Evolutionary conservation across 2,113 vertebrate genomes (phyloP), one percentile per base, ranked within the genome.

Genomic region (Lanius ludovicianus): DNA sequence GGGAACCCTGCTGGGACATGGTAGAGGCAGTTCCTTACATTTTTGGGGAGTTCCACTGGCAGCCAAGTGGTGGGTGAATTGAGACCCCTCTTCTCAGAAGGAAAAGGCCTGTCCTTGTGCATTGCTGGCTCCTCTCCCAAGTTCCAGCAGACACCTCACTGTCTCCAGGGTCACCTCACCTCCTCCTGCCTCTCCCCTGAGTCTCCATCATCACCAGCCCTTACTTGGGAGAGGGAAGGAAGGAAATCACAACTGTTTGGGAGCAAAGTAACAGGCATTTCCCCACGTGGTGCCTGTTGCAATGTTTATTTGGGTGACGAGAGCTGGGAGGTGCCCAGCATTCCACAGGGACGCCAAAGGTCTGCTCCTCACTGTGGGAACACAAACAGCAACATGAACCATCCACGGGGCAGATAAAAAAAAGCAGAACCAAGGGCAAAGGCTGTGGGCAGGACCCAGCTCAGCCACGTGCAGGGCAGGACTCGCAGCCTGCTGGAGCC

Each of bases 381-480:
- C 0, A 4, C 67, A 67, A 53, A 83, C 31, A 69, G 13, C 24
- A 20, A 11, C 11, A 9, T 21, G 87, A 83, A 9, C 89, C 65
- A 91, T 19, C 70, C 57, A 2, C 9, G 10, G 78, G 64, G 53
- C 78, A 83, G 67, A 27, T 57, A 16, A 39, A 19, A 46, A 47
- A 0, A 4, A 46, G 57, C 64, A 71, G 76, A 78, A 41, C 9
- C 24, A 63, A 91, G 74, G 56, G 52, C 64, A 67, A 75, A 69
- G 79, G 28, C 14, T 0, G 0, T 41, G 64, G 63, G 33, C 37
- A 79, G 65, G 62, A 59, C 44, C 27, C 75, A 37, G 78, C 41
- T 55, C 67, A 76, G 69, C 16, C 14, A 1, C 0, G 0, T 27
- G 52, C 33, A 41, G 50, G 50, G n/a, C 46, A 62, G 76, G 24